Evolutionary conservation across 1,140 invertebrate genomes (phyloP), one percentile per base, ranked within the genome.

Genomic region (Drosophila erecta): DNA sequence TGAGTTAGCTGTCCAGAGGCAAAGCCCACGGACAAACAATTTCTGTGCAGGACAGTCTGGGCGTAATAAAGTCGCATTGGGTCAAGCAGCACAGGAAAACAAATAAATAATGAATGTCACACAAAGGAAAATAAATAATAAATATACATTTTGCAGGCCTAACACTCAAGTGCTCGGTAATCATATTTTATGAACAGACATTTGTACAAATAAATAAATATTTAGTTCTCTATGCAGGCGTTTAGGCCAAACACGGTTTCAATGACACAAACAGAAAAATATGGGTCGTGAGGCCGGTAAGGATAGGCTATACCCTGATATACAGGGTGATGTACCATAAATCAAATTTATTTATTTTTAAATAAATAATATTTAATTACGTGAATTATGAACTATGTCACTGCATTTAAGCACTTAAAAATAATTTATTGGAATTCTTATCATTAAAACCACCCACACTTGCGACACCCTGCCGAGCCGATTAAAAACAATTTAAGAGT

Each of bases 131-230:
- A 80, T 81, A 85, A 85, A 85, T 85, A 85, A 85, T 77, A 85
- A 85, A 85, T 77, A 76, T 49, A 77, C 59, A 79, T 74, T 73
- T 59, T 71, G 46, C 37, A 22, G 35, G 43, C 62, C 62, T 20
- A 67, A 67, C 62, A 33, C 56, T 76, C 53, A 67, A 76, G 74
- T 76, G 72, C 72, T 55, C 49, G 41, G 62, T 69, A 76, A 70
- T 77, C 73, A 76, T 77, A 77, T 76, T 69, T 77, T 77, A 76
- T 77, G 57, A 59, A 76, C 73, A 76, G 72, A 44, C 62, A 69
- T 77, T 77, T 46, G 38, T 62, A 76, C 70, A 87, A 86, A 86
- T 87, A 87, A 87, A 86, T 86, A 87, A 87, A 73, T 76, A 79
- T 86, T 87, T 76, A 76, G 65, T 72, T 78, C 56, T 79, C 59